Percentiles rank a stretch among this genome's conserved stretches.
These are phyloP conservation scores for Anoplolepis gracilipes DNA, from an alignment of 1,140 invertebrate species.

Conservation along the genomic window DNA sequence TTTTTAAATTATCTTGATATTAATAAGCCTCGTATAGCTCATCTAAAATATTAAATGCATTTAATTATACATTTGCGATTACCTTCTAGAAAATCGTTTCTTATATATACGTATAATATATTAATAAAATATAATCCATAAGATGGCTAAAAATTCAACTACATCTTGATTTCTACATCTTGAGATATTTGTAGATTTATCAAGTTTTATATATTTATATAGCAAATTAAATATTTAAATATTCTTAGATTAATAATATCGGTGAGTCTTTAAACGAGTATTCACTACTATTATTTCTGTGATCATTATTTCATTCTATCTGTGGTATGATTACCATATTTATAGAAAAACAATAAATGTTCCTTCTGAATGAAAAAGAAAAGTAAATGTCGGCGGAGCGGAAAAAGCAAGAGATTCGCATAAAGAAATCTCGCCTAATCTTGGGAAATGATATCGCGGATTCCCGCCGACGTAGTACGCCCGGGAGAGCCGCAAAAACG, in stretches of 20 bases:
- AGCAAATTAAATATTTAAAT: not conserved
- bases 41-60: not conserved
- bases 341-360: slow-evolving; percentile 6
- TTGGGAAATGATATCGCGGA: slow-evolving; percentile 58
- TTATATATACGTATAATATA: not conserved
- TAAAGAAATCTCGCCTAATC: slow-evolving; percentile 50
- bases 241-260: not conserved
- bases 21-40: not conserved
- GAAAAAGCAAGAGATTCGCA: not conserved
- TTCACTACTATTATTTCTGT: not conserved
- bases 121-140: not conserved
- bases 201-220: not conserved
- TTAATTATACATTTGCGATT: not conserved
- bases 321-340: not conserved
- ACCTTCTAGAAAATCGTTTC: not conserved
- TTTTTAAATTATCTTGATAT: not conserved
- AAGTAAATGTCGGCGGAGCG: not conserved
- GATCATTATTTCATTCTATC: not conserved
- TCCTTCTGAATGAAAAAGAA: not conserved
- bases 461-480: slow-evolving; percentile 45
- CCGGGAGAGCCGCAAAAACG: slow-evolving; percentile 54
- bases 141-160: not conserved
- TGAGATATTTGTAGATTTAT: not conserved
- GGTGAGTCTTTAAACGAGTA: not conserved
- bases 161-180: not conserved